Percentiles rank a stretch among this genome's conserved stretches.
These are phyloP conservation scores for Atherinomorus stipes DNA, from an alignment of 2,113 vertebrate species.

Conservation along the genomic window DNA sequence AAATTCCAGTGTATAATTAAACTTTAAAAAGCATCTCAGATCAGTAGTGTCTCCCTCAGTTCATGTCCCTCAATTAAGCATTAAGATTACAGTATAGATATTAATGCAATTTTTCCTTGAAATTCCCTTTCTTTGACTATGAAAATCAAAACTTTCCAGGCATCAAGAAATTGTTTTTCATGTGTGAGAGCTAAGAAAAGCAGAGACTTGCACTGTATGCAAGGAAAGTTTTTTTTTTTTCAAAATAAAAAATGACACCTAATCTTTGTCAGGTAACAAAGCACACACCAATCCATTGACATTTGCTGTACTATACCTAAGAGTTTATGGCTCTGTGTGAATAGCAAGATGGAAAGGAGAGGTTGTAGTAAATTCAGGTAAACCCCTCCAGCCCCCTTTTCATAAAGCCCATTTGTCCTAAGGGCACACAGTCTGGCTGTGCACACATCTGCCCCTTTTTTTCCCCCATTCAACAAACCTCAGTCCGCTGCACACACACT, in stretches of 20 bases:
- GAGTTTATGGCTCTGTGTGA: conserved; percentile 11
- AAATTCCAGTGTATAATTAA: conserved; percentile 4
- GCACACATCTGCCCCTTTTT: conserved; percentile 24
- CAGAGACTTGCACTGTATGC: too few species aligned
- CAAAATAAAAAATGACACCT: not conserved
- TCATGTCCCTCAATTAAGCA: not conserved
- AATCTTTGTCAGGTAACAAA: conserved; percentile 30
- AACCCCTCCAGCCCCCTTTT: conserved; percentile 21
- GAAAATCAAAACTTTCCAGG: not conserved
- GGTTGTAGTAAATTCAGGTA: conserved; percentile 26
- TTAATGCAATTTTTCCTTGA: not conserved
- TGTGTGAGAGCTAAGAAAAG: too few species aligned
- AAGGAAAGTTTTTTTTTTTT: too few species aligned
- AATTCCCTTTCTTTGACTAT: not conserved
- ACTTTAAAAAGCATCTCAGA: not conserved
- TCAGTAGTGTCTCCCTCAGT: not conserved
- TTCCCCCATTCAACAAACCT: conserved; percentile 28
- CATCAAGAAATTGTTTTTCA: not conserved
- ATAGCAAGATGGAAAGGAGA: not conserved
- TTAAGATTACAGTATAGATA: conserved; percentile 1
- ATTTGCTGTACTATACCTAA: conserved; percentile 24
- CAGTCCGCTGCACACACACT: conserved; percentile 10
- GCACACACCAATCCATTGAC: not conserved
- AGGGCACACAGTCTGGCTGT: conserved; percentile 37
- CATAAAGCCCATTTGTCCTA: conserved; percentile 24